Conservation (phyloP, 2,797 vertebrate species). For the Myiothlypis coronata region DNA sequence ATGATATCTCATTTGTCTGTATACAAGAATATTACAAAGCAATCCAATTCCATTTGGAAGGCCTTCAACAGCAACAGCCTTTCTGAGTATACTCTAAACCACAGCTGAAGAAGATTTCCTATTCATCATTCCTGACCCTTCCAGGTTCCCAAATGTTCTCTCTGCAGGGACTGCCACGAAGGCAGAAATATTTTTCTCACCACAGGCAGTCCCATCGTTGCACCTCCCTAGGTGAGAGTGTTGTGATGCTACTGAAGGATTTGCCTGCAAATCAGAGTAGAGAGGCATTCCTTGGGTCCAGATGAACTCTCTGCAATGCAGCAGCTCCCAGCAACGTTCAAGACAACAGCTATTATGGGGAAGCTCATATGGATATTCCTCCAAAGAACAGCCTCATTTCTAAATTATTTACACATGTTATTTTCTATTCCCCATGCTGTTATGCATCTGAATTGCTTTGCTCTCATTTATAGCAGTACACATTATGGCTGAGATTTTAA, state of each 20-base stretch:
- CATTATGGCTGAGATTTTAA: not conserved
- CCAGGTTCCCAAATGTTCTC: not conserved
- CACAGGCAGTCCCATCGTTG: not conserved
- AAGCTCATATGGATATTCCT: not conserved
- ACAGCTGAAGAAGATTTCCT: not conserved
- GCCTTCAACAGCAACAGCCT: not conserved
- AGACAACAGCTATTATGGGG: not conserved
- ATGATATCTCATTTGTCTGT: not conserved
- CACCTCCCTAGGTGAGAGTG: not conserved
- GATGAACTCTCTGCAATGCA: not conserved
- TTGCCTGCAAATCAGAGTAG: not conserved
- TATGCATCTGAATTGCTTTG: not conserved
- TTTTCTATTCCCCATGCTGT: not conserved
- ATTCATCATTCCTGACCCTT: not conserved
- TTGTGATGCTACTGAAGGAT: not conserved
- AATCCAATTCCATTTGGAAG: not conserved
- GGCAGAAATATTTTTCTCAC: not conserved
- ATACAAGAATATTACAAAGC: not conserved
- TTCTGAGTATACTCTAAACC: not conserved
- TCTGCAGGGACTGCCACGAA: not conserved
- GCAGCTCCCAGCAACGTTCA: not conserved
- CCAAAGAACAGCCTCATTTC: not conserved
- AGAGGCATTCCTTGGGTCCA: not conserved
- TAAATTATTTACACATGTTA: slow-evolving; percentile 28
- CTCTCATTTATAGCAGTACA: not conserved